Base-by-base conservation (phyloP, 2,797 vertebrate species). In the Parauchenoglanis punctatus region DNA sequence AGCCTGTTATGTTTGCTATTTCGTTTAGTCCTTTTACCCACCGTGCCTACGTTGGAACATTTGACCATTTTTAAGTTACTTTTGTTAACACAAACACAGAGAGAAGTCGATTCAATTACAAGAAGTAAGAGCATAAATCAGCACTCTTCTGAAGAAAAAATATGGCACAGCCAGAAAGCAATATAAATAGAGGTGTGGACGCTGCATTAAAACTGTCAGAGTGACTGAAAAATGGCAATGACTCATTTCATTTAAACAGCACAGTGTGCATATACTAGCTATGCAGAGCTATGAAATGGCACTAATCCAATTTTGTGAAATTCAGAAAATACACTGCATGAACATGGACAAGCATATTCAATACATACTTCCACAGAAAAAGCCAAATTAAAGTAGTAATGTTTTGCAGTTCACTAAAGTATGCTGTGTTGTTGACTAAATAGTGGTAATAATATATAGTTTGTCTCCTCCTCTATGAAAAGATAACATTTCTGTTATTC, bases 191-290 rank as follows among this genome's bases (percentile, higher is more conserved):
- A 89, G 81, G 73, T 76, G 78, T 81, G 80, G 61, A 89, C 31
- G 28, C 83, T 81, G 87, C 86, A 73, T 89, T 90, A 84, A 80
- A 85, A 80, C 83, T 87, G 87, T 83, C 87, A 87, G 35, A 23
- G 78, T 65, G 84, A 88, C 84, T 88, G 83, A 88, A 85, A 87
- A 83, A 83, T 84, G 54, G 80, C 83, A 44, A 40, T 77, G 83
- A 88, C 84, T 88, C 56, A 52, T 90, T 87, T 88, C 6, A 89
- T 82, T 85, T 73, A 72, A 28, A n/a, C 54, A 80, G 8, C 28
- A 52, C 40, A 72, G 65, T 46, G 63, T 40, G 54, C 54, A 84
- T 58, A 54, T 63, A 40, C 54, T 40, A 23, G 65, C 72, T 28
- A 13, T 58, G 11, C 52, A 68, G 25, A 61, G n/a, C 17, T 44